Evolutionary conservation across 2,888 invertebrate species (phyloP).

Genomic region (Sinelater perroti): DNA sequence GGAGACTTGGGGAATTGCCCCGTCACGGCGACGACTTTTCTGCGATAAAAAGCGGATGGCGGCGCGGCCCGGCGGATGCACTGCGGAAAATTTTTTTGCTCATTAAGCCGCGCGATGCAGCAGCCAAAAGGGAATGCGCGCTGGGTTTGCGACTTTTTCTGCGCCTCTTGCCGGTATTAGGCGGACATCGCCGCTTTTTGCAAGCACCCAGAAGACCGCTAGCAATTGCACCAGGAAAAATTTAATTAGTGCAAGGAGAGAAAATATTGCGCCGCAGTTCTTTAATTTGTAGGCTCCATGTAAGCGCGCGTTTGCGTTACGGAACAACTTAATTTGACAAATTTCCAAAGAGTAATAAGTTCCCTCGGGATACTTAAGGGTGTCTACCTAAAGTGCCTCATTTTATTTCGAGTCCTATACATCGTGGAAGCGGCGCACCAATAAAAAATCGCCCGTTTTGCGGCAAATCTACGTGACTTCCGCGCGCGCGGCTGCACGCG

Average conservation of each 20-base stretch:
- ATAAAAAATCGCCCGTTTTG: conserved; percentile 29
- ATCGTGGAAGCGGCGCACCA: conserved; percentile 17
- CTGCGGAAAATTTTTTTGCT: conserved; percentile 14
- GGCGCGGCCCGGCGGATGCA: conserved; percentile 3
- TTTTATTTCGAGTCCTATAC: conserved; percentile 25
- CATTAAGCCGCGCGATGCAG: conserved; percentile 17
- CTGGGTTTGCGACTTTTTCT: conserved; percentile 12
- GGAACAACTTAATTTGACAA: conserved; percentile 23
- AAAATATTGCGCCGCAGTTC: background rate
- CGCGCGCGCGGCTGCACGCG: background rate
- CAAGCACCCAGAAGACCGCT: conserved; percentile 3
- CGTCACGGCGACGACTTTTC: conserved; percentile 37
- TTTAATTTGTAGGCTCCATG: background rate
- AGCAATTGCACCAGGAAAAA: conserved; percentile 1
- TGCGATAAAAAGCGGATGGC: conserved; percentile 28
- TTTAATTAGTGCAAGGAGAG: background rate
- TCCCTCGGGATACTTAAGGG: conserved; percentile 23
- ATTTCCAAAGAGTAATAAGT: conserved; percentile 20
- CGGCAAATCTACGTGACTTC: conserved; percentile 23
- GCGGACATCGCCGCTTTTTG: conserved; percentile 9
- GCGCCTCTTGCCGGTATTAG: background rate
- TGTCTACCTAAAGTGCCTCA: conserved; percentile 27
- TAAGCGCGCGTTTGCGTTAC: conserved; percentile 7
- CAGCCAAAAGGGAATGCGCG: conserved; percentile 13
- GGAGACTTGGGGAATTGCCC: conserved; percentile 40